Evolutionary conservation across 2,113 vertebrate species (phyloP).

Genomic region (Pangasianodon hypophthalmus): DNA sequence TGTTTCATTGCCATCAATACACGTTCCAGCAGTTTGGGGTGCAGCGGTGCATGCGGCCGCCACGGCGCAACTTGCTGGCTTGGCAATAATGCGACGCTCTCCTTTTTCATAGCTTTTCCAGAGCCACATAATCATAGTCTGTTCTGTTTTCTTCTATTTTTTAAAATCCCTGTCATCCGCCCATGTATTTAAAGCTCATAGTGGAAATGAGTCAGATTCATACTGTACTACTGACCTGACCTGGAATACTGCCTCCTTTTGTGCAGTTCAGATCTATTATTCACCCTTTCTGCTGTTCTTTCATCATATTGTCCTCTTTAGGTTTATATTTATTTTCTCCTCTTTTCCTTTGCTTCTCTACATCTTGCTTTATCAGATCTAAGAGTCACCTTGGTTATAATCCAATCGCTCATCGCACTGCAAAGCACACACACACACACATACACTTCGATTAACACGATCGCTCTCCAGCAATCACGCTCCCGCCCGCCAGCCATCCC

Average conservation of each 20-base stretch:
- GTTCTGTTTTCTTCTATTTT: conserved; percentile 8
- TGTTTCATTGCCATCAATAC: not conserved
- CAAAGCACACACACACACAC: conserved; percentile 7
- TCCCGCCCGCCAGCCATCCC: conserved; percentile 9
- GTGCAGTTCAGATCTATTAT: not conserved
- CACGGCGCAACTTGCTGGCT: conserved; percentile 11
- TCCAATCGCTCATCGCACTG: conserved; percentile 23
- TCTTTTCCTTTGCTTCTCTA: not conserved
- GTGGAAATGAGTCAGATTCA: conserved; percentile 28
- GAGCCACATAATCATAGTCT: conserved; percentile 31
- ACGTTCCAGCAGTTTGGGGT: not conserved
- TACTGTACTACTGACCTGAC: conserved; percentile 12
- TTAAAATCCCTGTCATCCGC: conserved; percentile 6
- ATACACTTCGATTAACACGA: conserved; percentile 26
- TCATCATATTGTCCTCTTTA: not conserved
- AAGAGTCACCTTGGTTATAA: conserved; percentile 47
- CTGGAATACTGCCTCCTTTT: not conserved
- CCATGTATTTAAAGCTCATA: conserved; percentile 31
- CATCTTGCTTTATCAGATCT: conserved; percentile 12
- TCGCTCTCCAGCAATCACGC: conserved; percentile 6
- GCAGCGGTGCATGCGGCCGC: conserved; percentile 5
- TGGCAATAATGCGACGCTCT: conserved; percentile 18
- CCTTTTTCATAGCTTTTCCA: conserved; percentile 5
- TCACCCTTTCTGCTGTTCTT: not conserved
- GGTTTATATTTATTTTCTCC: not conserved